Evolutionary conservation across 2,797 vertebrate species (phyloP).

Genomic region (Melanotaenia parkinsoni): DNA sequence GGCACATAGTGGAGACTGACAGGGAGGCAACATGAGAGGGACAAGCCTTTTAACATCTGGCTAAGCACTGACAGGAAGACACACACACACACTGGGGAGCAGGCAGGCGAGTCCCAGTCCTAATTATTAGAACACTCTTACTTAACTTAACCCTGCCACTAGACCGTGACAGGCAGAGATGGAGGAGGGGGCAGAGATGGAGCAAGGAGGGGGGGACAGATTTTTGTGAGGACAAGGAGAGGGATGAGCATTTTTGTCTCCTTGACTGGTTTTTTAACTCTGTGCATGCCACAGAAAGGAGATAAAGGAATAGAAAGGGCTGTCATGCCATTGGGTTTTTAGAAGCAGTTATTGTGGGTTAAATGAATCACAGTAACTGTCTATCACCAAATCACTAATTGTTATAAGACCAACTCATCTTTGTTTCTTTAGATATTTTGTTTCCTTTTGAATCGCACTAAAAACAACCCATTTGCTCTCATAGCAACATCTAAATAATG

Average conservation of each 20-base stretch:
- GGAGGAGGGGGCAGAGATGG: conserved; percentile 43
- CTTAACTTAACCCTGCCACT: conserved; percentile 88
- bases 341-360: neutral
- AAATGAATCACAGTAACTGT: neutral
- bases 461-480: neutral
- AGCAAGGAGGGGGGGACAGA: conserved; percentile 48
- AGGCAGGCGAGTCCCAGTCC: conserved; percentile 74
- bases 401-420: neutral
- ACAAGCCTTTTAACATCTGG: conserved; percentile 96
- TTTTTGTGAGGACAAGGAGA: conserved; percentile 68
- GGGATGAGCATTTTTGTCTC: conserved; percentile 74
- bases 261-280: conserved; percentile 70
- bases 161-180: conserved; percentile 82
- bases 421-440: neutral
- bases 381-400: neutral
- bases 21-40: conserved; percentile 82
- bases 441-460: neutral
- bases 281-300: conserved; percentile 32
- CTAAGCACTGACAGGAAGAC: conserved; percentile 85
- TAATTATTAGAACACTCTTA: conserved; percentile 95
- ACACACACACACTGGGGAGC: conserved; percentile 39
- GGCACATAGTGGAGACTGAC: conserved; percentile 68
- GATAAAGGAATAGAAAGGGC: neutral
- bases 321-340: neutral
- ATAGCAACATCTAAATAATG: neutral